Evolutionary conservation across 2,797 vertebrate genomes (phyloP).

Genomic region (Lemur catta): DNA sequence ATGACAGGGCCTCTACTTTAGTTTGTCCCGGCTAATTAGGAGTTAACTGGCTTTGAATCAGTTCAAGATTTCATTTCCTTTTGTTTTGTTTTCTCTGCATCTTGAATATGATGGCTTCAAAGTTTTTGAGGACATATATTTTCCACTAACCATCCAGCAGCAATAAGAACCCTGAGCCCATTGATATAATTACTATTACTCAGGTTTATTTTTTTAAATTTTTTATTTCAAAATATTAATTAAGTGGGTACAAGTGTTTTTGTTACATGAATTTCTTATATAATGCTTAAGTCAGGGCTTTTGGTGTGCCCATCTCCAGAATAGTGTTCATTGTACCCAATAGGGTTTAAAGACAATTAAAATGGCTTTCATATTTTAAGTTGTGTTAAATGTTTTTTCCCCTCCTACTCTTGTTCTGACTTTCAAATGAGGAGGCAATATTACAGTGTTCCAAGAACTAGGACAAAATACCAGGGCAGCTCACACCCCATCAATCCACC

Average conservation of each 20-base stretch:
- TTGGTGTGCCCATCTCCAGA: neutral
- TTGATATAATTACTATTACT: neutral
- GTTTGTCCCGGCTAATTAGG: neutral
- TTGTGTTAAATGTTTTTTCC: neutral
- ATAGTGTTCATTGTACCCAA: neutral
- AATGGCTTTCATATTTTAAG: conserved; percentile 2
- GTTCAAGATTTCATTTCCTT: neutral
- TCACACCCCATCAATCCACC: neutral
- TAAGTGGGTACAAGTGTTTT: neutral
- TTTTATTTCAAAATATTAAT: neutral
- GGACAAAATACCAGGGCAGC: neutral
- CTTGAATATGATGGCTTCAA: neutral
- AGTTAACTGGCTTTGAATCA: neutral
- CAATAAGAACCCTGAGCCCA: neutral
- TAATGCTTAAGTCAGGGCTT: neutral
- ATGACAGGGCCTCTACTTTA: neutral
- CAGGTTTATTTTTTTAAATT: neutral
- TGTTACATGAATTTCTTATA: neutral
- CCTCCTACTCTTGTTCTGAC: neutral
- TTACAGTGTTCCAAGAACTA: neutral
- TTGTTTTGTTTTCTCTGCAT: neutral
- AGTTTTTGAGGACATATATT: neutral
- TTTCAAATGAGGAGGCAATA: neutral
- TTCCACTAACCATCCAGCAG: neutral
- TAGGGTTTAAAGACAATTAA: neutral